Evolutionary conservation across 30 jellyfish, hydroid and myxozoan genomes (phyloP).

Genomic region (Aurelia sp.): DNA sequence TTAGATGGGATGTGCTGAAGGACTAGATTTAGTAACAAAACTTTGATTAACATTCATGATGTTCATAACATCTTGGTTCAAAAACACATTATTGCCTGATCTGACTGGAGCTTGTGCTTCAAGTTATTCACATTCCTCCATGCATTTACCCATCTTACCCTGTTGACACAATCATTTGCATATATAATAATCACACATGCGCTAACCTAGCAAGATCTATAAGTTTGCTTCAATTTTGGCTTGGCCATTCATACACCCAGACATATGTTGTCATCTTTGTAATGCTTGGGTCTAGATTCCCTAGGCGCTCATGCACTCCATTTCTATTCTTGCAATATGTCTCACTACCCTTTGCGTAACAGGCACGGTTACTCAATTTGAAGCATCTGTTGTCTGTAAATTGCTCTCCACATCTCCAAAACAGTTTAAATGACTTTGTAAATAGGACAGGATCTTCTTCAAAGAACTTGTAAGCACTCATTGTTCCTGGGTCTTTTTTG

Average conservation of each 20-base stretch:
- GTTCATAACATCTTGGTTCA: no score
- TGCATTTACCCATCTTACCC: no score
- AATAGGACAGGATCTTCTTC: constrained; percentile 82
- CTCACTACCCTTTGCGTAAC: constrained; percentile 25
- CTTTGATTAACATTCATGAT: no score
- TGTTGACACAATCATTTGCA: no score
- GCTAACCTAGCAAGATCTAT: no score
- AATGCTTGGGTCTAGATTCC: background rate
- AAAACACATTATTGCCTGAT: no score
- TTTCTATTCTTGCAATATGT: constrained; percentile 27
- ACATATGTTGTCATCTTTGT: constrained; percentile 83
- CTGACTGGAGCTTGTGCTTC: no score
- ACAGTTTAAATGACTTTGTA: constrained; percentile 60
- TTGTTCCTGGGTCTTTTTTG: constrained; percentile 73
- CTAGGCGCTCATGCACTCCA: constrained; percentile 5
- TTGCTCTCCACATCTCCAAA: constrained; percentile 89
- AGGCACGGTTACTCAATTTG: constrained; percentile 40
- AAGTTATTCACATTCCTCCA: no score
- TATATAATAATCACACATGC: no score
- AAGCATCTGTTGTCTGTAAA: constrained; percentile 36
- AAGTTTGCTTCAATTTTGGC: no score
- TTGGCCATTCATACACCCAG: constrained; percentile 86
- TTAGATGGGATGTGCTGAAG: no score
- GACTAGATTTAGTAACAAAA: no score
- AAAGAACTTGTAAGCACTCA: constrained; percentile 93